phyloP scores from a whole-genome alignment of 2,797 vertebrate species.

The Hirundo rustica region DNA sequence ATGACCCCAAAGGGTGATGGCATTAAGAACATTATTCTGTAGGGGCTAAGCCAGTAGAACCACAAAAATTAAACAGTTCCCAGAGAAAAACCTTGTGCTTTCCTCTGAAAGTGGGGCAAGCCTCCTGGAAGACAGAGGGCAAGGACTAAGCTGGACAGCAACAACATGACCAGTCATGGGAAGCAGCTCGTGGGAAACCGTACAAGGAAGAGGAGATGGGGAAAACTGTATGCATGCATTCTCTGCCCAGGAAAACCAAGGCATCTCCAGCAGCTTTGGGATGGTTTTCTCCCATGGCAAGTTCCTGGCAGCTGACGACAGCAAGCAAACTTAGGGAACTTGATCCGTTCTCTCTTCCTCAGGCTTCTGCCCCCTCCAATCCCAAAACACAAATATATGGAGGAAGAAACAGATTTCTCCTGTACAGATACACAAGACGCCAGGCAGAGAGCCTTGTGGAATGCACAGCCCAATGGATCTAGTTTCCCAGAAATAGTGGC shows the following conservation, averaged over 20 bases:
- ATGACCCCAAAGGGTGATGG: neutral
- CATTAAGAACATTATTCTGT: neutral
- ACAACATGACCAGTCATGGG: neutral
- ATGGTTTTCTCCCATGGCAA: neutral
- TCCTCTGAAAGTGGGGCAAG: neutral
- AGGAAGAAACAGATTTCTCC: slow-evolving; percentile 19
- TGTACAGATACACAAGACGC: neutral
- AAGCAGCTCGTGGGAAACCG: neutral
- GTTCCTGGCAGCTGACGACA: neutral
- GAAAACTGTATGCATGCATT: neutral
- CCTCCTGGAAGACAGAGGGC: neutral
- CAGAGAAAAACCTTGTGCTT: neutral
- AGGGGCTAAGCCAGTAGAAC: neutral
- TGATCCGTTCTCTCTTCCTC: neutral
- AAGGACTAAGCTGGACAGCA: neutral
- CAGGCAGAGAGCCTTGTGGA: slow-evolving; percentile 30
- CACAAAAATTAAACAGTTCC: neutral
- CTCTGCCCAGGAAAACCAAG: neutral
- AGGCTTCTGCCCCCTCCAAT: neutral
- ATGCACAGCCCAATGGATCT: slow-evolving; percentile 52
- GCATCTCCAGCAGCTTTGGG: neutral
- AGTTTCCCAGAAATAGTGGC: slow-evolving; percentile 61
- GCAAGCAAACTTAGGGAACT: neutral
- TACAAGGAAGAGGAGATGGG: neutral
- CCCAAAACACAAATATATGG: neutral